These are phyloP conservation scores for Deilephila porcellus DNA, from an alignment of 2,888 invertebrate species.

Conservation along the genomic window DNA sequence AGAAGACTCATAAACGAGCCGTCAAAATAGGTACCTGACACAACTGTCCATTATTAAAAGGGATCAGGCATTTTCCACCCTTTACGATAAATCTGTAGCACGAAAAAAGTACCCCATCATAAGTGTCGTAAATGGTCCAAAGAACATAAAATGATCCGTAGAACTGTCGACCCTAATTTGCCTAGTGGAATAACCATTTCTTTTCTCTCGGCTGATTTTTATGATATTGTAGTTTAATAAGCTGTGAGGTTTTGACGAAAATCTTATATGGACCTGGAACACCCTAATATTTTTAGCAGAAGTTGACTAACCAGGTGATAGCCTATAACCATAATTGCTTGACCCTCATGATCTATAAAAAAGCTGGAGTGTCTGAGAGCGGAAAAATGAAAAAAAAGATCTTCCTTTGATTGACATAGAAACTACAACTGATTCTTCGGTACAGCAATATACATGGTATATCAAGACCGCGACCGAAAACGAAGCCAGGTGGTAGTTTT, in stretches of 20 bases:
- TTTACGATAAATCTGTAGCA: slow-evolving; percentile 40
- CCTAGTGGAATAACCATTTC: background rate
- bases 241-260: background rate
- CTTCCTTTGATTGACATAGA: too few species aligned
- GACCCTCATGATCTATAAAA: too few species aligned
- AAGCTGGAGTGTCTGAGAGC: too few species aligned
- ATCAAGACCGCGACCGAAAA: too few species aligned
- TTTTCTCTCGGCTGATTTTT: background rate
- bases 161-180: slow-evolving; percentile 34
- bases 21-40: slow-evolving; percentile 12
- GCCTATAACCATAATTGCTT: too few species aligned
- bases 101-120: slow-evolving; percentile 41
- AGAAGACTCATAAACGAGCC: background rate
- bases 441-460: too few species aligned
- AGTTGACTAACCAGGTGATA: too few species aligned
- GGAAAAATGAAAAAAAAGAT: too few species aligned
- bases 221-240: background rate
- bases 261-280: background rate
- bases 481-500: too few species aligned
- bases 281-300: too few species aligned
- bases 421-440: too few species aligned
- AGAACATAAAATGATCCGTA: slow-evolving; percentile 44
- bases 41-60: slow-evolving; percentile 48
- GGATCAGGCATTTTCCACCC: slow-evolving; percentile 46
- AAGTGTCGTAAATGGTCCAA: slow-evolving; percentile 43